A percentile compares a stretch with the other conserved stretches of the same genome.
Evolutionary conservation across 1,140 invertebrate genomes (phyloP).

Genomic region (Meloidogyne hapla): DNA sequence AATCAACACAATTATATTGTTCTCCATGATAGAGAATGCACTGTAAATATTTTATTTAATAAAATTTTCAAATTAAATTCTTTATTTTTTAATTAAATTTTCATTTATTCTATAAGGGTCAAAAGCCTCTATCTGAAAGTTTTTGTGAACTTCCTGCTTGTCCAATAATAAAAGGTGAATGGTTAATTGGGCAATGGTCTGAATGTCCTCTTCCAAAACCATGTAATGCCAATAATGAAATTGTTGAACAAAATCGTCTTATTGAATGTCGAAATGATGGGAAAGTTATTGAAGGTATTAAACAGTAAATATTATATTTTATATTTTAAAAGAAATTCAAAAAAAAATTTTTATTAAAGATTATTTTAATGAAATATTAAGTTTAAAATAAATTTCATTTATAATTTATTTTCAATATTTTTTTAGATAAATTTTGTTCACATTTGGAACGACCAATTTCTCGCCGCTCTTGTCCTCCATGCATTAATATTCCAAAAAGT

Average conservation of each 20-base stretch:
- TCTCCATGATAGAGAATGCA: constrained; percentile 49
- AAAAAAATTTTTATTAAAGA: no score
- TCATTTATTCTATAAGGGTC: constrained; percentile 24
- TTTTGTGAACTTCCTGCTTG: constrained; percentile 39
- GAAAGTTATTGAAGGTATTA: no score
- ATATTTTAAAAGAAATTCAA: no score
- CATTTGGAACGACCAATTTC: background rate
- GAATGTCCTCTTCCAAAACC: constrained; percentile 37
- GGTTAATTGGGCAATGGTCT: constrained; percentile 56
- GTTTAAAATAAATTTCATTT: no score
- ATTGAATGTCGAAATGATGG: no score
- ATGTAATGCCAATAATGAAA: no score
- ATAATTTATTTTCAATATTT: no score
- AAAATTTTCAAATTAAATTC: background rate
- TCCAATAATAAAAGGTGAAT: constrained; percentile 32
- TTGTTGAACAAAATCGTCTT: no score
- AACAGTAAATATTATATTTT: no score
- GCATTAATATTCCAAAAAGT: constrained; percentile 13
- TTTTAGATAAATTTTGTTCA: no score
- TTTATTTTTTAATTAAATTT: background rate
- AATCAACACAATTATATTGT: constrained; percentile 11
- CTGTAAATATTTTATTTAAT: constrained; percentile 21
- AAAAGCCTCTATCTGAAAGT: constrained; percentile 42
- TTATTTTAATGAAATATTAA: no score
- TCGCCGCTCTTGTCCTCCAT: background rate